Base-by-base conservation (phyloP, 2,888 invertebrate genomes). In the Macrosoma leucophasiata region DNA sequence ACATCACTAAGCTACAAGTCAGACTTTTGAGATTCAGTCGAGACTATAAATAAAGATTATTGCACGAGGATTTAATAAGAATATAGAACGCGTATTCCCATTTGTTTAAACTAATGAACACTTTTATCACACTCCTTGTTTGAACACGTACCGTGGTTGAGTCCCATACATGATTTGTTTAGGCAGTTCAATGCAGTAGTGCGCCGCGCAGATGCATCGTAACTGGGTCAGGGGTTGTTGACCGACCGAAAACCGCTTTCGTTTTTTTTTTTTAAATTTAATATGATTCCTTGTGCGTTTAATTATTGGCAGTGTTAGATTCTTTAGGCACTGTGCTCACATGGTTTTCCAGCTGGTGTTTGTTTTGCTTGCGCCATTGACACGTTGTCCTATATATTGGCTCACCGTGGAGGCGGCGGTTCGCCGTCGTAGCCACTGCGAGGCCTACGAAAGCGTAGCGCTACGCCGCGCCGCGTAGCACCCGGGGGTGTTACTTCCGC, bases 361-460 rank as follows among this genome's bases (percentile, higher is more conserved):
- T 52, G 62, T 60, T 63, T 59, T 57, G 48, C 61, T 48, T 50
- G 45, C 52, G 44, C 47, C 62, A 63, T 43, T 77, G 72, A 68
- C 74, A 75, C 67, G 55, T 58, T 76, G 73, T 70, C 70, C 70
- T 74, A 71, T 57, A 58, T 72, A 52, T 43, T 45, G 56, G 59
- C 44, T 37, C 48, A 59, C 62, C 56, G 63, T 55, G 59, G 56
- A 64, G 66, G 64, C 70, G 72, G 59, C 60, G 64, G 59, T n/a
- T n/a, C n/a, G n/a, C 52, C 60, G 58, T 54, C 69, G 76, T 73
- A 73, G 74, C 69, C 73, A 74, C 75, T 78, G 75, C 62, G 59
- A 67, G 74, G 78, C 77, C 79, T 81, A 81, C 78, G 75, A n/a
- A n/a, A 63, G 74, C 65, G 68, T 72, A 75, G 75, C 72, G 74